phyloP scores from a whole-genome alignment of 64 coral and sea anemone genomes.

The Porites australiensis region DNA sequence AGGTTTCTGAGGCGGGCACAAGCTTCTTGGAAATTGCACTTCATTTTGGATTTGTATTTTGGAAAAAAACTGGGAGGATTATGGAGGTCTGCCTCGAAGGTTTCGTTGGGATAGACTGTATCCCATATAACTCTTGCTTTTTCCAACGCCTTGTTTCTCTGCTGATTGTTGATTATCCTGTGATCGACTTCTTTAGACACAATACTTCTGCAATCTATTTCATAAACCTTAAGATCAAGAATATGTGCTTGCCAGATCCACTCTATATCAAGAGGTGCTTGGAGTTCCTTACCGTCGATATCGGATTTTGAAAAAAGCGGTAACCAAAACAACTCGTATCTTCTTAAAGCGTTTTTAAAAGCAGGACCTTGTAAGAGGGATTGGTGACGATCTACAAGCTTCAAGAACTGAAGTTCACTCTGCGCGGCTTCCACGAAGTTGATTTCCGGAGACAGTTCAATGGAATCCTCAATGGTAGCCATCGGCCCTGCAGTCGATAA shows the following conservation, averaged over 20 bases:
- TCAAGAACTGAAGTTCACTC: slow-evolving; percentile 4
- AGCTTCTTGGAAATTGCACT: slow-evolving; percentile 64
- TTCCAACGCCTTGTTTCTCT: slow-evolving; percentile 8
- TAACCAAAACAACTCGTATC: slow-evolving; percentile 76
- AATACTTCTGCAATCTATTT: slow-evolving; percentile 49
- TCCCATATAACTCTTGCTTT: slow-evolving; percentile 58
- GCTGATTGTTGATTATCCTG: slow-evolving; percentile 6
- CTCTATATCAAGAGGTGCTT: slow-evolving; percentile 64
- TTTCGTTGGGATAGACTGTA: slow-evolving; percentile 44
- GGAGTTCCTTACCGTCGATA: not conserved
- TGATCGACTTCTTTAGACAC: slow-evolving; percentile 47
- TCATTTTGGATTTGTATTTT: slow-evolving; percentile 30
- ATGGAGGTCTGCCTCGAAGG: slow-evolving; percentile 64
- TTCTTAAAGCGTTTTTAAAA: slow-evolving; percentile 29
- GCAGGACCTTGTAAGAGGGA: slow-evolving; percentile 1
- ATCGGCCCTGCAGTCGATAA: not conserved
- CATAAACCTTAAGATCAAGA: slow-evolving; percentile 36
- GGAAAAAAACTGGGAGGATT: not conserved
- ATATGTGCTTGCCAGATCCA: slow-evolving; percentile 88
- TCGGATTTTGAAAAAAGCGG: slow-evolving; percentile 39
- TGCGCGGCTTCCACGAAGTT: not conserved
- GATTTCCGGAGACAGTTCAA: not conserved
- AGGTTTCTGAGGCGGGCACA: slow-evolving; percentile 52
- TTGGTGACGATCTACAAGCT: not conserved
- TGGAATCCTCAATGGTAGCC: not conserved